These are phyloP conservation scores for Poicephalus gulielmi DNA, from an alignment of 2,113 vertebrate genomes.

Conservation along the genomic window DNA sequence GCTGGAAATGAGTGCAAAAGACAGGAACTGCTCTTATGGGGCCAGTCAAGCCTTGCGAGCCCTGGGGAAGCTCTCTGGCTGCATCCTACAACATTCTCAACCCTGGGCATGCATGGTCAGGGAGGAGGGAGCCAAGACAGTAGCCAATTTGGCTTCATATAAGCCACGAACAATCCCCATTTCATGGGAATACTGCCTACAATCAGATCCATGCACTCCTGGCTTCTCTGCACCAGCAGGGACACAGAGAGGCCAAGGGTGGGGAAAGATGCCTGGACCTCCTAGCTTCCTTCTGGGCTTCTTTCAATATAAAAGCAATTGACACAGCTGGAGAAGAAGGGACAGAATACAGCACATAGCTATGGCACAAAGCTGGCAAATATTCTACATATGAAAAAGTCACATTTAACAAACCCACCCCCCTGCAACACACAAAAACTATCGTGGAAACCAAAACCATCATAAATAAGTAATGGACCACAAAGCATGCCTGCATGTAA, in stretches of 20 bases:
- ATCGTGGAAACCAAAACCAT: neutral
- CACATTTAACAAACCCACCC: neutral
- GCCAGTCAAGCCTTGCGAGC: neutral
- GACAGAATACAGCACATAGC: neutral
- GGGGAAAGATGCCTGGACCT: neutral
- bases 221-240: neutral
- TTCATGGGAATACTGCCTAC: neutral
- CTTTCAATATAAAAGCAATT: neutral
- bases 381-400: neutral
- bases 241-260: neutral
- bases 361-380: neutral
- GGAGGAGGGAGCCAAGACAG: neutral
- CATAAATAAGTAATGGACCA: neutral
- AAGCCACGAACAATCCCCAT: neutral
- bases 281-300: neutral
- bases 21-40: accelerated
- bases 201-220: neutral
- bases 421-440: neutral
- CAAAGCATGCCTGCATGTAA: neutral
- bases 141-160: neutral
- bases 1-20: neutral
- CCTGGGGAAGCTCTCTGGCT: neutral
- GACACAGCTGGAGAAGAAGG: neutral
- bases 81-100: neutral
- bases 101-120: neutral